Evolutionary conservation across 1,140 invertebrate genomes (phyloP), one percentile per base, ranked within the genome.

Genomic region (Andricus grossulariae): DNA sequence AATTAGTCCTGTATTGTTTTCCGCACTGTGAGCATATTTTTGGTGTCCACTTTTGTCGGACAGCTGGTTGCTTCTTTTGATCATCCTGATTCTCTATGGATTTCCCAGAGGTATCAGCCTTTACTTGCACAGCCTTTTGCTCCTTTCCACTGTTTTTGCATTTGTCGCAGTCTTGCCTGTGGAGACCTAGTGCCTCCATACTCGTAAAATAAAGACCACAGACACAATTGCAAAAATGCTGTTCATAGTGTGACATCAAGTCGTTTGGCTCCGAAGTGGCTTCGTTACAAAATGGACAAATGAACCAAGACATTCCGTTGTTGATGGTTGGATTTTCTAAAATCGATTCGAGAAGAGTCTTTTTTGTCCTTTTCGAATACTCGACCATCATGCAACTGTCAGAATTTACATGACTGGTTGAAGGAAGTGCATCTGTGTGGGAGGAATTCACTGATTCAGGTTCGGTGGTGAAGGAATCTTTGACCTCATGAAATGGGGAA

Each of bases 1-100:
- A 94, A 87, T 94, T 94, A 0, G 93, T 93, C 66, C 92, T 90
- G 83, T 93, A 94, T 15, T 92, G 88, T 83, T 94, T 94, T 0
- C 93, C 93, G 79, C 93, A 94, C 11, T 92, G 91, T 12, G 87
- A 85, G 78, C 93, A 94, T 25, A 92, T 83, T 85, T 93, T 93
- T 2, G 92, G 91, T 0, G 90, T 89, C 90, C 90, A 92, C 60
- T 91, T 91, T 74, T 87, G 87, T 21, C 87, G 82, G 3, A 86
- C 84, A 49, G 77, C 83, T 18, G 83, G 39, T 10, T 83, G 80
- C n/a, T 79, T 84, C 57, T 86, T 85, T n/a, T 73, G 79, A 50
- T 81, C 82, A 11, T 81, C 80, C 55, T 84, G 84, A 72, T 86
- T 79, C 78, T 57, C 74, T 66, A 15, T 85, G 10, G 7, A 4